A percentile compares a stretch with the other conserved stretches of the same genome.
Evolutionary conservation across 2,888 invertebrate species (phyloP).

Genomic region (Hypselothyrea guttata): DNA sequence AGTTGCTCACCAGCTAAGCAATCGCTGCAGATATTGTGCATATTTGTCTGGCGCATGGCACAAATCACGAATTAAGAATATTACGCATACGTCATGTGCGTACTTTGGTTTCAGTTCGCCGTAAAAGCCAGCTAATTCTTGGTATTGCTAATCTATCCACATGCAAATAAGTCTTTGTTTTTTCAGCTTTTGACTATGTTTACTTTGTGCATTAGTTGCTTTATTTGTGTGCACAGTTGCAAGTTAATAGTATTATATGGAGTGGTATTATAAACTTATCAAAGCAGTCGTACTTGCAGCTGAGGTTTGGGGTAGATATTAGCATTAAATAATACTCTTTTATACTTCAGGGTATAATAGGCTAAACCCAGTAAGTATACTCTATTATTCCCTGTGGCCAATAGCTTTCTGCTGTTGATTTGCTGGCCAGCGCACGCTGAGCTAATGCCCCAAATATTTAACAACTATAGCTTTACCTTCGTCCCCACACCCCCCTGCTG

Average conservation of each 20-base stretch:
- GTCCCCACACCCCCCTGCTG: not conserved
- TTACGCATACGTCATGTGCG: constrained; percentile 61
- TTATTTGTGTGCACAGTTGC: constrained; percentile 41
- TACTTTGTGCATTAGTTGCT: not conserved
- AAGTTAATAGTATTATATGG: no score
- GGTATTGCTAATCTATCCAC: constrained; percentile 41
- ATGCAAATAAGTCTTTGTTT: constrained; percentile 46
- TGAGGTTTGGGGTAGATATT: no score
- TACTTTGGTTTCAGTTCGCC: constrained; percentile 42
- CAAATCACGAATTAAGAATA: constrained; percentile 3
- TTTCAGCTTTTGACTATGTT: constrained; percentile 16
- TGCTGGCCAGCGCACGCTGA: constrained; percentile 30
- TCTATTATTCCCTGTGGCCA: constrained; percentile 2
- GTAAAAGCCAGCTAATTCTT: constrained; percentile 63
- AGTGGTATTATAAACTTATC: no score
- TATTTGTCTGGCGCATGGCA: constrained; percentile 3
- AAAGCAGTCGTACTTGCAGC: no score
- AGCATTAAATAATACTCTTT: no score
- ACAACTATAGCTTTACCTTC: constrained; percentile 16
- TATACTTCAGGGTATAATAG: no score
- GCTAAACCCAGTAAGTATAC: no score
- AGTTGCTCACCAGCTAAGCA: constrained; percentile 60
- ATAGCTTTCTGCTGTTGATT: constrained; percentile 36
- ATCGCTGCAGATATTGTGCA: constrained; percentile 16
- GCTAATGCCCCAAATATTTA: constrained; percentile 69